Evolutionary conservation across 2,797 vertebrate genomes (phyloP), one percentile per base, ranked within the genome.

Genomic region (Calcarius lapponicus): DNA sequence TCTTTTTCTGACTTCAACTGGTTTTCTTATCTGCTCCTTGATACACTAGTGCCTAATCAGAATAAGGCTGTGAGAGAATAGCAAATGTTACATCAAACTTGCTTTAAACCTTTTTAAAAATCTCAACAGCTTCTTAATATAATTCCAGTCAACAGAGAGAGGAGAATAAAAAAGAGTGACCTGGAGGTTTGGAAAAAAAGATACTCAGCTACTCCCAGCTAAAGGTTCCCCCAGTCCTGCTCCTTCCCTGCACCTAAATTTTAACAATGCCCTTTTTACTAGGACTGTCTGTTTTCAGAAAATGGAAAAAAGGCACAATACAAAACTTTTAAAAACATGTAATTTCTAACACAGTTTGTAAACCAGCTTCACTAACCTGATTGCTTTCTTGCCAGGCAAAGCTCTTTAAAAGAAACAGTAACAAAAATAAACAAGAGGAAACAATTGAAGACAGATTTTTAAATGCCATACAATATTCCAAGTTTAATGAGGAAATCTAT

Each of bases 31-130:
- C 80, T 92, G 80, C n/a, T 92, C 32, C 81, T 92, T 83, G 43
- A 80, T 61, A 62, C 5, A 83, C 29, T 31, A 45, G 43, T 64
- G 48, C 36, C 54, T 90, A 47, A 91, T 73, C 76, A 90, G 57
- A 91, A 32, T n/a, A 57, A 90, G 20, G 58, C 82, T 90, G 62
- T n/a, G 78, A 92, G 51, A 81, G 56, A 96, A 91, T 40, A 84
- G 58, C 17, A 84, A 92, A 95, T 82, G 56, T 47, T 84, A 80
- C 47, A 91, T 34, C 65, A 89, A 51, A 82, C 50, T 90, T 84
- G 50, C 75, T 86, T 92, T 72, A 86, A 88, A 88, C 58, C 56
- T 92, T 24, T 47, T 89, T 88, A 66, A 91, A 94, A 92, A 72
- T 71, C 66, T 92, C 48, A 75, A 47, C 51, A 84, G 25, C 20